Conservation (phyloP, 2,113 vertebrate species). For the Uria lomvia region DNA sequence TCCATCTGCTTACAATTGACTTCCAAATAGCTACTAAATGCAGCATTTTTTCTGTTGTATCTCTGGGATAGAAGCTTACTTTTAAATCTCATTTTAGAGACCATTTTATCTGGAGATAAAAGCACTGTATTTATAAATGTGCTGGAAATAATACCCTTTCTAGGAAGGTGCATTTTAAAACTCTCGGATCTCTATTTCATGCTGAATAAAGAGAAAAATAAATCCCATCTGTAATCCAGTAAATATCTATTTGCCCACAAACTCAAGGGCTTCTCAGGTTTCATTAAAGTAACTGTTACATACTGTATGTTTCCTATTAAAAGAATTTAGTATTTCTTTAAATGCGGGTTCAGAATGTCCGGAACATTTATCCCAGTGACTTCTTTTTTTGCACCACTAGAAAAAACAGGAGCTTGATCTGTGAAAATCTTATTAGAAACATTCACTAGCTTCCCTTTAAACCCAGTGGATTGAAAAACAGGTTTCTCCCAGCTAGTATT, state of each 20-base stretch:
- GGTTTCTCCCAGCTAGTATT: not conserved
- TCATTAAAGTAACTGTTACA: not conserved
- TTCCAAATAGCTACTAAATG: conserved; percentile 65
- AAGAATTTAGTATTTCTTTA: not conserved
- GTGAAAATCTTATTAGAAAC: not conserved
- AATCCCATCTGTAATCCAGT: not conserved
- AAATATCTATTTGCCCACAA: not conserved
- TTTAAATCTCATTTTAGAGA: conserved; percentile 46
- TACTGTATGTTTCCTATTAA: not conserved
- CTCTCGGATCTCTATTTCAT: not conserved
- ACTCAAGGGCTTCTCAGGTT: not conserved
- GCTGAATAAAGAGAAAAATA: conserved; percentile 38
- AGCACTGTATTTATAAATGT: conserved; percentile 15
- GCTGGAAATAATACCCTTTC: not conserved
- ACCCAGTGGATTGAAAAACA: not conserved
- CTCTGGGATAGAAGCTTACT: not conserved
- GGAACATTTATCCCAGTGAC: not conserved
- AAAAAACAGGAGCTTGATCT: not conserved
- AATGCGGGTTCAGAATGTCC: not conserved
- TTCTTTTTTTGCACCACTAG: not conserved
- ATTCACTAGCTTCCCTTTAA: not conserved
- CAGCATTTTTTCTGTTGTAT: conserved; percentile 1
- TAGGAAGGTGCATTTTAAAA: not conserved
- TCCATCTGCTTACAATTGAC: conserved; percentile 68
- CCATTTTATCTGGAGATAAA: conserved; percentile 36